These are phyloP conservation scores for Globia sparganii DNA, from an alignment of 2,888 invertebrate species.

Conservation along the genomic window DNA sequence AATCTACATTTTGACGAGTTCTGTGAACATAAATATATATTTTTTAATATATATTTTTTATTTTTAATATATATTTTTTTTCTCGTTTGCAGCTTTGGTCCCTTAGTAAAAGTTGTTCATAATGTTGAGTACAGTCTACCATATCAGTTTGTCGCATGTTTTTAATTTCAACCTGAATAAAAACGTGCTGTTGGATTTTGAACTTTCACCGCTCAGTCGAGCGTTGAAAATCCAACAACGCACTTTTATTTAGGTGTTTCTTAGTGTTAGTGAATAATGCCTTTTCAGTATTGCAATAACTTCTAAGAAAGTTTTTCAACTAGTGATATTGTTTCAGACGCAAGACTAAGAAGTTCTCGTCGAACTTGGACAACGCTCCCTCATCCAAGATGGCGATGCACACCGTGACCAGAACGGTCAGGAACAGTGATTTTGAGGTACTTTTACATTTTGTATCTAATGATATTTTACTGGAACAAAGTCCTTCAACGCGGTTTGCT, in stretches of 20 bases:
- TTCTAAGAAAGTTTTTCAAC: slow-evolving; percentile 16
- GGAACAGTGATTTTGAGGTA: slow-evolving; percentile 84
- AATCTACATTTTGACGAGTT: too few relatives aligned
- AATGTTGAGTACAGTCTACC: too few relatives aligned
- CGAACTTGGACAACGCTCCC: slow-evolving; percentile 66
- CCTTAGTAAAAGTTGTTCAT: too few relatives aligned
- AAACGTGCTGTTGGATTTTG: neutral
- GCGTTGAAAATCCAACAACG: neutral
- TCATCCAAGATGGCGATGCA: slow-evolving; percentile 73
- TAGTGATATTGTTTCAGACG: slow-evolving; percentile 75
- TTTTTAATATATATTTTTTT: too few relatives aligned
- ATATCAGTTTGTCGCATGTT: too few relatives aligned
- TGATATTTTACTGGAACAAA: neutral
- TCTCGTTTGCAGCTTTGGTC: too few relatives aligned
- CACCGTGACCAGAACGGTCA: slow-evolving; percentile 81
- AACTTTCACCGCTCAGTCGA: neutral
- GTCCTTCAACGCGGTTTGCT: too few relatives aligned
- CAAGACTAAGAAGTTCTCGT: slow-evolving; percentile 82
- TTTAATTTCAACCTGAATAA: too few relatives aligned
- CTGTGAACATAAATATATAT: too few relatives aligned
- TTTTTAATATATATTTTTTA: too few relatives aligned
- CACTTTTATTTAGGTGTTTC: neutral
- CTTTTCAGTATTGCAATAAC: neutral
- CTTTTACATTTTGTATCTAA: neutral
- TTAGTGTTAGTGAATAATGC: neutral